Conservation (phyloP, 2,113 vertebrate species). For the Limnothrissa miodon region DNA sequence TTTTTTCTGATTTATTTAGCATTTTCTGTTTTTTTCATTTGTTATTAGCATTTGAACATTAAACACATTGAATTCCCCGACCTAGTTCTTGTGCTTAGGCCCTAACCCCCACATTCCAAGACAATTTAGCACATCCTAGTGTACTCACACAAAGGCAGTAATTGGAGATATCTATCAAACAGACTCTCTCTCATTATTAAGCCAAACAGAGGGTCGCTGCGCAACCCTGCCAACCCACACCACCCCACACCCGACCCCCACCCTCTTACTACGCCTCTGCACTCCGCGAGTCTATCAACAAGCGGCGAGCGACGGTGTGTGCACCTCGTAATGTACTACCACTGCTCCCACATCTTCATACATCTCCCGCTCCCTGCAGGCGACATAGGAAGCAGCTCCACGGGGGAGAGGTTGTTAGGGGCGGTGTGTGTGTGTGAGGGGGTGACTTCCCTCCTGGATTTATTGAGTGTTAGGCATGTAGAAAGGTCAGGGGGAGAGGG, state of each 20-base stretch:
- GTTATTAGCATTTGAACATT: not conserved
- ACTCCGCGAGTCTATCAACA: not conserved
- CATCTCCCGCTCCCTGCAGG: not conserved
- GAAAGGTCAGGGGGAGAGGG: not conserved
- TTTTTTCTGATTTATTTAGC: not conserved
- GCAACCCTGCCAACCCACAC: not conserved
- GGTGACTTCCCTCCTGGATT: conserved; percentile 9
- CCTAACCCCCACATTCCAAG: not conserved
- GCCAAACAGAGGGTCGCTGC: conserved; percentile 7
- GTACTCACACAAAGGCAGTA: not conserved
- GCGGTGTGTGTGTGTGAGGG: not conserved
- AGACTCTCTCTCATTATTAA: not conserved
- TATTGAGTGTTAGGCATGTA: no score
- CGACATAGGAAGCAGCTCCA: not conserved
- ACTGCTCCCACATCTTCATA: not conserved
- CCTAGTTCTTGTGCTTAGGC: not conserved
- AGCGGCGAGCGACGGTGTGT: not conserved
- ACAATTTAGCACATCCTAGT: not conserved
- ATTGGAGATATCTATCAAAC: conserved; percentile 2
- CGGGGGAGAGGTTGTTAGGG: not conserved
- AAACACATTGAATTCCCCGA: not conserved
- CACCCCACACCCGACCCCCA: not conserved
- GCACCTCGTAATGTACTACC: conserved; percentile 1
- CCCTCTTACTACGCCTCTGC: not conserved
- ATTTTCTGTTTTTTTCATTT: not conserved